Conservation (phyloP, 1,140 invertebrate genomes). For the honey bee (Apis mellifera) region DNA sequence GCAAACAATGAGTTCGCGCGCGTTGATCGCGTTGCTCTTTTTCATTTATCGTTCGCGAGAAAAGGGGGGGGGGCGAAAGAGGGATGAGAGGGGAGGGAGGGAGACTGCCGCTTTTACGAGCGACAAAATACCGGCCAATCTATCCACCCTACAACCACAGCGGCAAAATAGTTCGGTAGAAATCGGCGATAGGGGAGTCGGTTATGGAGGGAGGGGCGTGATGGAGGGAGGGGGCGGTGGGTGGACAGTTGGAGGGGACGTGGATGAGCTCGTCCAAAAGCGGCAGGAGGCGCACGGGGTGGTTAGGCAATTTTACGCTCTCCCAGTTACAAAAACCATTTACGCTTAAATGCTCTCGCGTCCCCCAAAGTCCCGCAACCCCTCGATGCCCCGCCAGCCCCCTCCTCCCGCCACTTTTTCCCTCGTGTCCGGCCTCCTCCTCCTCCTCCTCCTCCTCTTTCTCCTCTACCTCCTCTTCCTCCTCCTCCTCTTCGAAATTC, state of each 20-base stretch:
- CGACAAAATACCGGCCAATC: slow-evolving; percentile 77
- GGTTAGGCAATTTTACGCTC: slow-evolving; percentile 81
- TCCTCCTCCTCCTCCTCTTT: slow-evolving; percentile 51
- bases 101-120: slow-evolving; percentile 72
- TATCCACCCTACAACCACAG: slow-evolving; percentile 73
- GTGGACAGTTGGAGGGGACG: slow-evolving; percentile 38
- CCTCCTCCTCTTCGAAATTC: slow-evolving; percentile 53
- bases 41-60: slow-evolving; percentile 42
- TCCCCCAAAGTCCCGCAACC: slow-evolving; percentile 72
- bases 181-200: slow-evolving; percentile 68
- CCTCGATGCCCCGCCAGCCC: slow-evolving; percentile 53
- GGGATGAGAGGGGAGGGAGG: neutral
- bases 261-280: slow-evolving; percentile 71
- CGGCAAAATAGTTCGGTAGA: slow-evolving; percentile 73
- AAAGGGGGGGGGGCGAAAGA: neutral
- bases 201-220: slow-evolving; percentile 45
- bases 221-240: slow-evolving; percentile 19
- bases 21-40: slow-evolving; percentile 32
- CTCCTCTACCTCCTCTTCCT: slow-evolving; percentile 44
- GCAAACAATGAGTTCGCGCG: slow-evolving; percentile 10
- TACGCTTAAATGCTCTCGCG: slow-evolving; percentile 79
- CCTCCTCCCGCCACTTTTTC: slow-evolving; percentile 46
- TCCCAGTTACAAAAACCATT: slow-evolving; percentile 81
- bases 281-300: slow-evolving; percentile 72
- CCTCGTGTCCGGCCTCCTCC: slow-evolving; percentile 10